phyloP scores from a whole-genome alignment of 2,113 vertebrate genomes.

The Thamnophis sirtalis region DNA sequence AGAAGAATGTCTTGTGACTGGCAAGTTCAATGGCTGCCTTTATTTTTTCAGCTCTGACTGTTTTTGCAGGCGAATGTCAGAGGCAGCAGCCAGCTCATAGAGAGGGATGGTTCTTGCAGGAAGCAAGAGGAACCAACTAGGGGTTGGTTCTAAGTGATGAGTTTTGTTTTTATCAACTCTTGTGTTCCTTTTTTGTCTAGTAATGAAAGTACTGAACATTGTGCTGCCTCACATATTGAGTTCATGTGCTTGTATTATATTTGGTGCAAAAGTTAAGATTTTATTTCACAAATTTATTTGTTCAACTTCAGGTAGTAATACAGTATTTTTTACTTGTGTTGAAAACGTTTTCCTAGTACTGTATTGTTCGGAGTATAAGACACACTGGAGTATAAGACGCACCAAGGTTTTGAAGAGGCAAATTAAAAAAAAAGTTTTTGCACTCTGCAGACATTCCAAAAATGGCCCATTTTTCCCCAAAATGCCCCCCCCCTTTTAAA shows the following conservation, averaged over 20 bases:
- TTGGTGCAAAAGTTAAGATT: neutral
- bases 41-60: neutral
- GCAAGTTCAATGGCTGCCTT: neutral
- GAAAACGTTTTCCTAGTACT: neutral
- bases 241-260: neutral
- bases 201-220: neutral
- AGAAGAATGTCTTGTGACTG: neutral
- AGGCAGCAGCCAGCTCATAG: neutral
- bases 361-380: too few species aligned
- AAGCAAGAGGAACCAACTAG: neutral
- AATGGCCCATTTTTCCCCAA: too few species aligned
- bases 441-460: too few species aligned
- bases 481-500: too few species aligned
- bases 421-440: too few species aligned
- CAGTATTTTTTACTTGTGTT: neutral
- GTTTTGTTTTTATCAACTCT: neutral
- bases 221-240: neutral
- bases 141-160: neutral
- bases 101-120: neutral
- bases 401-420: too few species aligned
- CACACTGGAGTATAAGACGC: too few species aligned
- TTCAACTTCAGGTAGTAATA: slow-evolving; percentile 31
- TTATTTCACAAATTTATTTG: neutral
- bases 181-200: neutral
- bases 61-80: neutral